Evolutionary conservation across 2,888 invertebrate genomes (phyloP).

Genomic region (Trichopria drosophilae): DNA sequence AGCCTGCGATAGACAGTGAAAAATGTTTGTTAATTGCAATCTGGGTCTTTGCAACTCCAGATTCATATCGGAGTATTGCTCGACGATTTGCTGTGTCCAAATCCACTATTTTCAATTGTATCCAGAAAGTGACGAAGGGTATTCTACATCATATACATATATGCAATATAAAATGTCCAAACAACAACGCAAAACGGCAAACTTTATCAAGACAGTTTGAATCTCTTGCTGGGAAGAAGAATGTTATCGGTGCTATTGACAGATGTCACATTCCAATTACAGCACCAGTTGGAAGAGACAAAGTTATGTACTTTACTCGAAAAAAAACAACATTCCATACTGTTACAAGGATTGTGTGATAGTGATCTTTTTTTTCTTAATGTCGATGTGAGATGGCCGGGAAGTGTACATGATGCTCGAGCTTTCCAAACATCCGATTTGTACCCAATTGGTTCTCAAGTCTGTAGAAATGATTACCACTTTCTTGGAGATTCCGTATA

Average conservation of each 20-base stretch:
- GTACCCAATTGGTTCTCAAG: neutral
- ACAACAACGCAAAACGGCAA: neutral
- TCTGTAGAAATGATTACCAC: neutral
- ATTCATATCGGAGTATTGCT: slow-evolving; percentile 4
- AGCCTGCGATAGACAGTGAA: too few species aligned
- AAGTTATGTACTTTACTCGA: too few species aligned
- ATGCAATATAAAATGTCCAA: neutral
- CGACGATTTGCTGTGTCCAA: neutral
- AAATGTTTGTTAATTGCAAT: neutral
- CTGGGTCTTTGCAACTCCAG: slow-evolving; percentile 4
- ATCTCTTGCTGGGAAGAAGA: neutral
- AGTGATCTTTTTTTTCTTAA: neutral
- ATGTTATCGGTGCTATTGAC: slow-evolving; percentile 2
- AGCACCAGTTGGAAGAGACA: too few species aligned
- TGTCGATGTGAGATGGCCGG: slow-evolving; percentile 6
- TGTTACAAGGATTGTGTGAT: slow-evolving; percentile 8
- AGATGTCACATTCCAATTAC: neutral
- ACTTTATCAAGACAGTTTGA: neutral
- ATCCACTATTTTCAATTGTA: neutral
- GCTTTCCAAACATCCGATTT: slow-evolving; percentile 2
- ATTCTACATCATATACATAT: neutral
- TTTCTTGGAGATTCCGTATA: slow-evolving; percentile 4
- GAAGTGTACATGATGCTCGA: slow-evolving; percentile 5
- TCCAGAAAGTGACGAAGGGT: neutral
- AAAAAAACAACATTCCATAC: too few species aligned